A percentile compares a stretch with the other conserved stretches of the same genome.
phyloP scores from a whole-genome alignment of 2,888 invertebrate genomes.

The Plebejus melissa region DNA sequence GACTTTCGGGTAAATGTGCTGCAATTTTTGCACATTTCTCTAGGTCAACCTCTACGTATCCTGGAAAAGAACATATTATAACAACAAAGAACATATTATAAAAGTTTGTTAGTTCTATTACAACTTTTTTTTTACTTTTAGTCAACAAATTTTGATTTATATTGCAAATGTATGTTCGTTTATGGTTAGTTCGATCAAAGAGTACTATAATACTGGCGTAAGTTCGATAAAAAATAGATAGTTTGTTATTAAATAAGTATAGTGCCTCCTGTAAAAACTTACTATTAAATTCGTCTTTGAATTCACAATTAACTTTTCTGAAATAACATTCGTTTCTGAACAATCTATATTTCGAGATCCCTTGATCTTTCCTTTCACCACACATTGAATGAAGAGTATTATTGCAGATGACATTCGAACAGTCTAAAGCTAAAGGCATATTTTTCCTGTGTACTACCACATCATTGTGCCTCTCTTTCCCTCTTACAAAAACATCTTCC shows the following conservation, averaged over 20 bases:
- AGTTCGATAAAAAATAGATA: neutral
- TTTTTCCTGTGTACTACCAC: neutral
- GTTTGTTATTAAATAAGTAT: too few species aligned
- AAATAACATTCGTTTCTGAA: conserved; percentile 65
- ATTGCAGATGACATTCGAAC: conserved; percentile 52
- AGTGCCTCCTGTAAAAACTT: conserved; percentile 40
- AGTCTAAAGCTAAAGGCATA: conserved; percentile 45
- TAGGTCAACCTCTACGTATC: conserved; percentile 44
- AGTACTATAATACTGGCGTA: too few species aligned
- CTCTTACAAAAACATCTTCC: conserved; percentile 5
- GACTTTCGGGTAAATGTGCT: conserved; percentile 27
- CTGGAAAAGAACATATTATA: conserved; percentile 38
- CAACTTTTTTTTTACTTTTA: too few species aligned
- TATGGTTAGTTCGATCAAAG: neutral
- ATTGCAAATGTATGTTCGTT: neutral
- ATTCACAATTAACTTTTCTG: conserved; percentile 63
- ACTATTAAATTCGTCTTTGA: conserved; percentile 55
- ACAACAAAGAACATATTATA: too few species aligned
- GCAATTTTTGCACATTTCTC: conserved; percentile 47
- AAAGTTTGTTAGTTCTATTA: too few species aligned
- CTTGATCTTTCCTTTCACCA: conserved; percentile 51
- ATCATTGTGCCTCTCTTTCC: conserved; percentile 26
- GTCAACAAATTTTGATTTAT: too few species aligned
- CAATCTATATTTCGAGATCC: conserved; percentile 48
- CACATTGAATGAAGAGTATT: conserved; percentile 50